Evolutionary conservation across 2,888 invertebrate species (phyloP).

Genomic region (Mimumesa dahlbomi): DNA sequence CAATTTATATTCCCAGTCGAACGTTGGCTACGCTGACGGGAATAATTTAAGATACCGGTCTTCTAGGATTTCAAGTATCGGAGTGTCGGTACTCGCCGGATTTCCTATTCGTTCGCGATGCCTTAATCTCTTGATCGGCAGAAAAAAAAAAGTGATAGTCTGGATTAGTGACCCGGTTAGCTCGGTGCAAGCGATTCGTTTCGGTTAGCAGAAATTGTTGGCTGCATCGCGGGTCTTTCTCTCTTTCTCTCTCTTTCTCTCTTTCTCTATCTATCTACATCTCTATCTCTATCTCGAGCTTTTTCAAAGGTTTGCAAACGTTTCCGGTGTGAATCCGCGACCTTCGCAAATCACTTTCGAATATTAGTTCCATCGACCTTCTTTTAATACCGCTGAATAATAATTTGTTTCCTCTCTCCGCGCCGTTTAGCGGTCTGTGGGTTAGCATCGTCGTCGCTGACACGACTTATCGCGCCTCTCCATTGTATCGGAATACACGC

Average conservation of each 20-base stretch:
- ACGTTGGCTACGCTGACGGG: too few species aligned
- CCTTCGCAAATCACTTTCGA: not conserved
- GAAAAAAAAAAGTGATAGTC: slow-evolving; percentile 46
- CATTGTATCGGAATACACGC: too few species aligned
- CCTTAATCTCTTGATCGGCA: slow-evolving; percentile 24
- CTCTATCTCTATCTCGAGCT: not conserved
- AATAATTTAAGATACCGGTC: too few species aligned
- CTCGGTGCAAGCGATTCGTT: slow-evolving; percentile 59
- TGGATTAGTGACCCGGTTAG: slow-evolving; percentile 56
- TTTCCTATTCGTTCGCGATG: not conserved
- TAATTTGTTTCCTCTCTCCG: not conserved
- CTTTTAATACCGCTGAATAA: too few species aligned
- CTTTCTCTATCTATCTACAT: not conserved
- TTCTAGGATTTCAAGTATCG: not conserved
- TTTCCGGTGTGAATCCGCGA: not conserved
- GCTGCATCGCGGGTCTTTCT: not conserved
- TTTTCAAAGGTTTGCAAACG: not conserved
- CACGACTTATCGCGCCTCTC: too few species aligned
- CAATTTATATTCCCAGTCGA: not conserved
- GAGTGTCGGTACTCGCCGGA: not conserved
- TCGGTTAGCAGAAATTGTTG: slow-evolving; percentile 47
- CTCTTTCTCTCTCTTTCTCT: not conserved
- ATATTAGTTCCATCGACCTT: too few species aligned
- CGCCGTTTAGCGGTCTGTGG: not conserved
- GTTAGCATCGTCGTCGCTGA: too few species aligned